These are phyloP conservation scores for Brienomyrus brachyistius DNA, from an alignment of 2,113 vertebrate genomes.

Conservation along the genomic window DNA sequence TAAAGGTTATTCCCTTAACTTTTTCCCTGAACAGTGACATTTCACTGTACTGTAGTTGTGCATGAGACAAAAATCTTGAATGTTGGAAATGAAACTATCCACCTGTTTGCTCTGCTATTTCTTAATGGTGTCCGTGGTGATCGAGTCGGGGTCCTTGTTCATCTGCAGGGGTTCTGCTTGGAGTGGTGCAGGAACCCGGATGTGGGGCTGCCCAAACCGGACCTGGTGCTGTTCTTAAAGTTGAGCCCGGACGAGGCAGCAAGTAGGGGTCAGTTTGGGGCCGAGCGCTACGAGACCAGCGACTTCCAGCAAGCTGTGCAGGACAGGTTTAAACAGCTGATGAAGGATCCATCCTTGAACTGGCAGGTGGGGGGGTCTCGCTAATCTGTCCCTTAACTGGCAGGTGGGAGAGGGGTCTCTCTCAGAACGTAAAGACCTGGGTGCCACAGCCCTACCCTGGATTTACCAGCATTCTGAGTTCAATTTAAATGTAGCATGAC, in stretches of 20 bases:
- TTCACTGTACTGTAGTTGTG: neutral
- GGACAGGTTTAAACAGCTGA: constrained; percentile 67
- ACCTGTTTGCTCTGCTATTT: neutral
- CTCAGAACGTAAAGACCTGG: neutral
- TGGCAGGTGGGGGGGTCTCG: constrained; percentile 76
- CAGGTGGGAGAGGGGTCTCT: constrained; percentile 61
- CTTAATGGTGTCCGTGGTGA: neutral
- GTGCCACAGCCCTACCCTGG: neutral
- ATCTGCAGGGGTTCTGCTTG: constrained; percentile 72
- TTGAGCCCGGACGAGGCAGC: constrained; percentile 59
- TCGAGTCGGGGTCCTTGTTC: neutral
- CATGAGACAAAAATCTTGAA: neutral
- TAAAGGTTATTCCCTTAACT: no score
- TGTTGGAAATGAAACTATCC: neutral
- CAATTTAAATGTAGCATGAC: neutral
- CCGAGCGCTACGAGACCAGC: constrained; percentile 74
- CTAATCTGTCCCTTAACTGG: no score
- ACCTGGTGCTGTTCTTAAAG: constrained; percentile 85
- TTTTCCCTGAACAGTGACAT: neutral
- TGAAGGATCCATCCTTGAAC: constrained; percentile 70
- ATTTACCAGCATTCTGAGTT: neutral
- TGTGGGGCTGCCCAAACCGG: constrained; percentile 84
- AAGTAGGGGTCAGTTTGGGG: constrained; percentile 70
- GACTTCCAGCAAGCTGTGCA: constrained; percentile 73
- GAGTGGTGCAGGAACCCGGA: constrained; percentile 88